A percentile compares a stretch with the other conserved stretches of the same genome.
Conservation (phyloP, 2,888 invertebrate genomes). For the Monochamus alternatus region DNA sequence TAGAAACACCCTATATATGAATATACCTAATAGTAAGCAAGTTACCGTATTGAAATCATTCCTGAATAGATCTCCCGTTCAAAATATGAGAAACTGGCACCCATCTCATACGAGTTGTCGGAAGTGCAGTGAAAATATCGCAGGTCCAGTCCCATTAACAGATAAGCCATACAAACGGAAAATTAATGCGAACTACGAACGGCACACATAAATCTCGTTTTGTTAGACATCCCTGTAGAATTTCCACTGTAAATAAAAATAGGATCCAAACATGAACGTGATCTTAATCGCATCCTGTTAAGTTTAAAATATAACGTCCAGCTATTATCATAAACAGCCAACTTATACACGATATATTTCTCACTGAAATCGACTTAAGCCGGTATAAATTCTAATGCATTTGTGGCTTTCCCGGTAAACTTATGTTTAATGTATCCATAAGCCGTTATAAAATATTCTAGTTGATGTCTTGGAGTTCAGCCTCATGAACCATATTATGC, state of each 20-base stretch:
- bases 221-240: neutral
- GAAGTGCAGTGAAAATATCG: no score
- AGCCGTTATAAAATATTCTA: slow-evolving; percentile 43
- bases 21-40: no score
- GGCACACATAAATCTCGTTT: neutral
- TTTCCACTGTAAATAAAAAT: neutral
- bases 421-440: slow-evolving; percentile 43
- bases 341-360: slow-evolving; percentile 44
- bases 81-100: no score
- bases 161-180: no score
- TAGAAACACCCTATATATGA: no score
- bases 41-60: no score
- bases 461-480: slow-evolving; percentile 25
- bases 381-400: slow-evolving; percentile 41
- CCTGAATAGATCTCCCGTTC: no score
- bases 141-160: no score
- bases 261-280: neutral
- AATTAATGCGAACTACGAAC: neutral
- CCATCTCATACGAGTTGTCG: no score
- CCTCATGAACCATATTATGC: slow-evolving; percentile 19
- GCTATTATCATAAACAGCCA: slow-evolving; percentile 52
- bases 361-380: slow-evolving; percentile 40
- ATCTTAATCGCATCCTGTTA: slow-evolving; percentile 41
- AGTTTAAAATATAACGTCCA: slow-evolving; percentile 36
- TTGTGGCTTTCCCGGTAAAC: slow-evolving; percentile 39